phyloP scores from a whole-genome alignment of 2,113 vertebrate genomes.

The Pelobates fuscus region DNA sequence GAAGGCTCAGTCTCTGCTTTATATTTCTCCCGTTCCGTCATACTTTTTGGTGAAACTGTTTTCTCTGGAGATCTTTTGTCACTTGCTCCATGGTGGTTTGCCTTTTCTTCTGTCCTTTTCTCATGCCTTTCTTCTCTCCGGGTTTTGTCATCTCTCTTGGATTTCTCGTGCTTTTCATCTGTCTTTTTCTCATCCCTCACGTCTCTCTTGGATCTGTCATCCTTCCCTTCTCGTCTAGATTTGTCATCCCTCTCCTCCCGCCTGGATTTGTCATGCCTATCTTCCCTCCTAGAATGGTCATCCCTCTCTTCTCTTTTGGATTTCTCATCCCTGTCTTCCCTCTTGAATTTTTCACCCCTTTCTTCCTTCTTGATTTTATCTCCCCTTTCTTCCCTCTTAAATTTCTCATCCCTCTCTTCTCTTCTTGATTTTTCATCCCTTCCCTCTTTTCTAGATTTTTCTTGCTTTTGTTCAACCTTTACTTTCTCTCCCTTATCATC shows the following conservation, averaged over 20 bases:
- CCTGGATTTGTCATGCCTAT: slow-evolving; percentile 40
- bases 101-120: slow-evolving; percentile 45
- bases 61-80: slow-evolving; percentile 54
- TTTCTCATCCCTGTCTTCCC: not conserved
- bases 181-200: not conserved
- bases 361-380: slow-evolving; percentile 4
- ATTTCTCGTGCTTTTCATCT: slow-evolving; percentile 12
- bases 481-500: not conserved
- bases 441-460: slow-evolving; percentile 8
- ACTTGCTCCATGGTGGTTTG: slow-evolving; percentile 34
- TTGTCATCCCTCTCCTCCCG: not conserved
- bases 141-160: slow-evolving; percentile 16
- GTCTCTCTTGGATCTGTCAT: not conserved
- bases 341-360: not conserved
- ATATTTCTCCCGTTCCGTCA: slow-evolving; percentile 27
- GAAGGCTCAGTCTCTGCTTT: slow-evolving; percentile 38
- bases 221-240: not conserved
- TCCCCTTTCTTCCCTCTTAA: slow-evolving; percentile 55
- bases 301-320: not conserved
- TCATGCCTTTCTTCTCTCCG: slow-evolving; percentile 29
- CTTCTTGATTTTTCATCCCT: not conserved
- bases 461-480: slow-evolving; percentile 2
- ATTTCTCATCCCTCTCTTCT: not conserved
- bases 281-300: slow-evolving; percentile 59
- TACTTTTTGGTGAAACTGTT: slow-evolving; percentile 38